Evolutionary conservation across 37 sponge, comb jelly and placozoan species (phyloP), one percentile per base, ranked within the genome.

Genomic region (Crambe crambe): DNA sequence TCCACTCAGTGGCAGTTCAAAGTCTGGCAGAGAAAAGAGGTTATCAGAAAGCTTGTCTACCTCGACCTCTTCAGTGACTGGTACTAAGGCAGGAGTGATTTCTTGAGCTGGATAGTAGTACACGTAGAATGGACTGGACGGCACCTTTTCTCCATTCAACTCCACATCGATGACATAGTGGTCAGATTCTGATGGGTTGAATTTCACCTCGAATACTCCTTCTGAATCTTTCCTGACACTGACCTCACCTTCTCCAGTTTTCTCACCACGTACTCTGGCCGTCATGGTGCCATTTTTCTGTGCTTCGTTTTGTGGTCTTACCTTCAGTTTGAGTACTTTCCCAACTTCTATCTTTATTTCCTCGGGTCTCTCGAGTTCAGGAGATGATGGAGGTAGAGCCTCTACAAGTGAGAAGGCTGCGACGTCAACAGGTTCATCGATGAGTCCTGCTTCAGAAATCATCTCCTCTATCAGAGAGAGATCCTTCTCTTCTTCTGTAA

Each of bases 111-210:
- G n/a, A n/a, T 42, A 23, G 71, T 82, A 88, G 56, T 83, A 72
- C 63, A 89, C 78, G n/a, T 43, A 38, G 75, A 79, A 89, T 1
- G 89, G 89, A 72, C 78, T 82, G 6, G 79, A 54, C 3, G 84
- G 76, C 29, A 89, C 76, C 6, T 64, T 34, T 6, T 80, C 70
- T 3, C 58, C 85, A 43, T 64, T 57, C 75, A 79, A 68, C 39
- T 67, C 25, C 9, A 89, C 54, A 42, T 43, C 44, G 42, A 89
- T 36, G 25, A 34, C 75, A 74, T 90, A 90, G 29, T 31, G 58
- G 58, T 90, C 91, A 23, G 91, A 79, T 42, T 82, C 5, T 0
- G 15, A 15, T 25, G 93, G 86, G 30, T 59, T 85, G 68, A 92
- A 89, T 25, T 21, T 27, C 6, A 91, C 56, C 21, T 70, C 40